Base-by-base conservation (phyloP, 2,888 invertebrate species). In the Chrysolina oricalcia region DNA sequence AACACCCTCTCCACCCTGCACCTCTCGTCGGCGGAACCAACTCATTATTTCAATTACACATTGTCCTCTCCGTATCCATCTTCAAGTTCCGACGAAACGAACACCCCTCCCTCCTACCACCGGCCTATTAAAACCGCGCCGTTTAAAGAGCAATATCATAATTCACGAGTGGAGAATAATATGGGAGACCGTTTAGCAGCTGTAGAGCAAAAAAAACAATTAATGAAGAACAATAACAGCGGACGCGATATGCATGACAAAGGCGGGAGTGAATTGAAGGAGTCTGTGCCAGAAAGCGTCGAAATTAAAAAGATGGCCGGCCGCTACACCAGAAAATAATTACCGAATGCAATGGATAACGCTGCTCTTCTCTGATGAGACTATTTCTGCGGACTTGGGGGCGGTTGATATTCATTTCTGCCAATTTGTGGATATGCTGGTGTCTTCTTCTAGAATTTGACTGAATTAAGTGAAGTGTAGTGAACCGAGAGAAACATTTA, bases 221-320 rank as follows among this genome's bases (percentile, higher is more conserved):
- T 81, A 82, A 81, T 80, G 79, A 83, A 84, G 84, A 85, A 85
- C 85, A 85, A 85, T 83, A 84, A 81, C 81, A 74, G 80, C 79
- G 83, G 81, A 83, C 82, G 81, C 82, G 81, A 84, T 84, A 84
- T 85, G 83, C 85, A 84, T 84, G 81, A 84, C 85, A 85, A 85
- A 83, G 80, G 85, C 83, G 81, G 82, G 81, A 83, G 80, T 81
- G 82, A 83, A 83, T 81, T 82, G 82, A 83, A 81, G 81, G 80
- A 78, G 78, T 77, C 80, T 81, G 83, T 84, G 82, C 81, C 82
- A 82, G 84, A 85, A 85, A 83, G 83, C 83, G 82, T 81, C 81
- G 83, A 83, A 86, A 86, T 86, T 85, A 86, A 86, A 86, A 86
- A 86, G 84, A 85, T 84, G 85, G 85, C 83, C 83, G 81, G 82